phyloP scores from a whole-genome alignment of 2,113 vertebrate genomes.

The Serilophus lunatus region DNA sequence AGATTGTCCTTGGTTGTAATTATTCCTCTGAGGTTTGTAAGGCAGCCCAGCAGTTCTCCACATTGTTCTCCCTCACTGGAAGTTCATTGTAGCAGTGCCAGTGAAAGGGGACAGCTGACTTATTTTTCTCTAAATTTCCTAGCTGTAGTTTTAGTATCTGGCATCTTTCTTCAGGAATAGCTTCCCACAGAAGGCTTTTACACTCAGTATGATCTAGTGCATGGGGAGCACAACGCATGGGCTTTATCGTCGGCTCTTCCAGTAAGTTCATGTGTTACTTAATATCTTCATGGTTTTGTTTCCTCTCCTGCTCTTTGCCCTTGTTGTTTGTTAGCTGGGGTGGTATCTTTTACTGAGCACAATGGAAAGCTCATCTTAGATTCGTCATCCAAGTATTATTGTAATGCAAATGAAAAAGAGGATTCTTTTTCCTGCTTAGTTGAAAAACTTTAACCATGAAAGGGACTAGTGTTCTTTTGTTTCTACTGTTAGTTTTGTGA shows the following conservation, averaged over 20 bases:
- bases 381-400: neutral
- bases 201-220: neutral
- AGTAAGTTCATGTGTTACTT: neutral
- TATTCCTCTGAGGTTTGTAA: neutral
- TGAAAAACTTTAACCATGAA: neutral
- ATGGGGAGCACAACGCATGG: neutral
- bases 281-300: neutral
- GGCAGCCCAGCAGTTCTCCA: neutral
- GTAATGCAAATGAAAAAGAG: neutral
- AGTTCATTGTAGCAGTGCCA: no score
- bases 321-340: neutral
- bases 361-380: neutral
- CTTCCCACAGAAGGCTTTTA: neutral
- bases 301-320: neutral
- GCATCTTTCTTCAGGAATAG: neutral
- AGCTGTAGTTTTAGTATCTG: neutral
- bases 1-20: neutral
- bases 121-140: neutral
- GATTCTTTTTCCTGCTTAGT: neutral
- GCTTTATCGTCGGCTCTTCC: neutral
- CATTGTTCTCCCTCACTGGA: fast-evolving
- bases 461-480: neutral
- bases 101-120: neutral
- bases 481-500: neutral
- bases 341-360: neutral